phyloP scores from a whole-genome alignment of 1,140 invertebrate species.

The Drosophila santomea region DNA sequence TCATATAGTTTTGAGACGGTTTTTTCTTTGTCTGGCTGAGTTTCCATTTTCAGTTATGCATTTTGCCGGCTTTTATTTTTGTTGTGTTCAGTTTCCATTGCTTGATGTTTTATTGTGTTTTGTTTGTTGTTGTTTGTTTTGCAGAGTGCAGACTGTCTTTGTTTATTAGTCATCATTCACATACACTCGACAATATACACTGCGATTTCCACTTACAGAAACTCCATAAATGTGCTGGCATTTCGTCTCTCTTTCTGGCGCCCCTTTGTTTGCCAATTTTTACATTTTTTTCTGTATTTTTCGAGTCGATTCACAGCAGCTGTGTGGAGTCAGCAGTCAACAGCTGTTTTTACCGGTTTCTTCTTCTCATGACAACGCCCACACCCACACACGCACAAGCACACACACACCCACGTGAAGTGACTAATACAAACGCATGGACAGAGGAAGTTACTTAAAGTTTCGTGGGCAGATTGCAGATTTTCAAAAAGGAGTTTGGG shows the following conservation, averaged over 20 bases:
- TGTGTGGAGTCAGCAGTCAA: constrained; percentile 48
- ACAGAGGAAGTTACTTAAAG: constrained; percentile 51
- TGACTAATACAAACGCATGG: constrained; percentile 1
- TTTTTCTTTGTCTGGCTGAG: constrained; percentile 67
- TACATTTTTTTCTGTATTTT: constrained; percentile 18
- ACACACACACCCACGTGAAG: not conserved
- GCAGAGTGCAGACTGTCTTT: constrained; percentile 31
- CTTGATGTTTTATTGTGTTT: constrained; percentile 34
- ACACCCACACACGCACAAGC: constrained; percentile 45
- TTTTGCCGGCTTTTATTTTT: constrained; percentile 73
- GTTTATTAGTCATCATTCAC: constrained; percentile 68
- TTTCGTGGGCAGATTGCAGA: constrained; percentile 40
- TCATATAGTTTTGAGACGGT: constrained; percentile 62
- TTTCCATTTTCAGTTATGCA: constrained; percentile 52
- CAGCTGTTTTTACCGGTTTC: constrained; percentile 61
- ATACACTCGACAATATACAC: constrained; percentile 12
- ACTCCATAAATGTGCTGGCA: constrained; percentile 49
- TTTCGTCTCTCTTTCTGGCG: constrained; percentile 3
- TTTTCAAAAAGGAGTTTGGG: not conserved
- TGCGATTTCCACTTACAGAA: constrained; percentile 53
- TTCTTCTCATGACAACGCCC: constrained; percentile 67
- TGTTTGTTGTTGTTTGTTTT: constrained; percentile 52
- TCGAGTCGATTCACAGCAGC: constrained; percentile 19
- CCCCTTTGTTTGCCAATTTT: constrained; percentile 64
- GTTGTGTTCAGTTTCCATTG: constrained; percentile 21